Evolutionary conservation across 2,888 invertebrate species (phyloP), one percentile per base, ranked within the genome.

Genomic region (Chrysina gloriosa): DNA sequence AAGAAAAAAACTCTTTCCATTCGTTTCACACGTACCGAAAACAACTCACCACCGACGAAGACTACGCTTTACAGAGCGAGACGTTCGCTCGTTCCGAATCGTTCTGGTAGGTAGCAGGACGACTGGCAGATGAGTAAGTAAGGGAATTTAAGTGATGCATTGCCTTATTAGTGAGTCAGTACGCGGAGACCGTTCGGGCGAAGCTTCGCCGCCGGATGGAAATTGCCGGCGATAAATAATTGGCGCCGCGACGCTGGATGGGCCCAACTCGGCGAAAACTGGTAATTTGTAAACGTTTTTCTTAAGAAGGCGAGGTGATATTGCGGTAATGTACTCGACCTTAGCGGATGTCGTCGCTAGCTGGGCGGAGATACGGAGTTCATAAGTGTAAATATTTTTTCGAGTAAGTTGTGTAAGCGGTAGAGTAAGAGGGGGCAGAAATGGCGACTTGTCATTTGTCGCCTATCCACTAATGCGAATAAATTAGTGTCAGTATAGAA

Each of bases 121-220:
- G 58, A n/a, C 25, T 36, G 39, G 39, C 25, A 58, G 39, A 58
- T 58, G 58, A 58, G 36, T 25, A 39, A 58, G 58, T 58, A 58
- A 21, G 23, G 58, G 39, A 58, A 58, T 58, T 58, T 58, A 11
- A 3, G 58, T 39, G 58, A 58, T 39, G 58, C 39, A 58, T 58
- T 58, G 14, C 58, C 58, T 58, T 58, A 58, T 58, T 58, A 58
- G 39, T 25, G 56, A 56, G 39, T 58, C 58, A 36, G 39, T 23
- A 25, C 58, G 25, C 39, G 39, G 39, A 21, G 11, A 1, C 14
- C 25, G 39, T 23, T 39, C 23, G 11, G 16, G 23, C 25, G 31
- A 11, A 31, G 39, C 16, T 25, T 27, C 16, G 16, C 19, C 31
- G 52, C n/a, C 31, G 31, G 52, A 29, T 52, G 29, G 58, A 58